Conservation (phyloP, 2,113 vertebrate species). For the Sinocyclocheilus anophthalmus region DNA sequence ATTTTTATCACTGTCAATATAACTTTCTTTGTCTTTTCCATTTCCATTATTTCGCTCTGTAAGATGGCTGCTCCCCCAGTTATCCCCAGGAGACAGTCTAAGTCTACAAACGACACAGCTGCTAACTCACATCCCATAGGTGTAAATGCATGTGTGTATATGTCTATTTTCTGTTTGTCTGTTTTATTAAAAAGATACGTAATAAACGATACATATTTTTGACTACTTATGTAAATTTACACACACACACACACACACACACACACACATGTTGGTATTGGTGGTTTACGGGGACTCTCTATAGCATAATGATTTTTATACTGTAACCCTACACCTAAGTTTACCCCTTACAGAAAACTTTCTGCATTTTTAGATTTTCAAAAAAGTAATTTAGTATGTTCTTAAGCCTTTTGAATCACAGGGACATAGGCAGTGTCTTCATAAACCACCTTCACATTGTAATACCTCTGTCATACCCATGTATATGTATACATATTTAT, state of each 20-base stretch:
- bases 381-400: too few species aligned
- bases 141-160: not conserved
- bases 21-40: not conserved
- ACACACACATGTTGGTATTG: too few species aligned
- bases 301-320: too few species aligned
- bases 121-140: not conserved
- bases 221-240: not conserved
- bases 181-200: not conserved
- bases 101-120: not conserved
- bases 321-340: too few species aligned
- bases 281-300: too few species aligned
- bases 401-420: too few species aligned
- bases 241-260: too few species aligned
- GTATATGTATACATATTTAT: not conserved
- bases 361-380: too few species aligned
- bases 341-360: too few species aligned
- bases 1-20: not conserved
- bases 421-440: too few species aligned
- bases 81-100: constrained; percentile 44
- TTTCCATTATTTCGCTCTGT: not conserved
- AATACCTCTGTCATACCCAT: too few species aligned
- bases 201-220: not conserved
- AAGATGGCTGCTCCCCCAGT: constrained; percentile 46
- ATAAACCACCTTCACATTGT: too few species aligned
- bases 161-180: not conserved